Evolutionary conservation across 2,888 invertebrate species (phyloP), one percentile per base, ranked within the genome.

Genomic region (Hydroisotoma schaefferi): DNA sequence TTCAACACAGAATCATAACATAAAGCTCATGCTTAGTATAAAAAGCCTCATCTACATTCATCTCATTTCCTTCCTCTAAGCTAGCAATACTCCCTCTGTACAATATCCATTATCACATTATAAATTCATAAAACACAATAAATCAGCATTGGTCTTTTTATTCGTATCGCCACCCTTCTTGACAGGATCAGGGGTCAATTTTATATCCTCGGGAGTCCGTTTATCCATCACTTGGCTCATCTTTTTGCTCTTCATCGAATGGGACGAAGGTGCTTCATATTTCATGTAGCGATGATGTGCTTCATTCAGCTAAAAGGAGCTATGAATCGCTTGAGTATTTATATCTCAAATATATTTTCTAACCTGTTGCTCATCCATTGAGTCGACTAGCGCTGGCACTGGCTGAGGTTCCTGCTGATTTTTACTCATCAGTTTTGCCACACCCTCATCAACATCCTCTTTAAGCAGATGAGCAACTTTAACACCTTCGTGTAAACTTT

Each of bases 381-480:
- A 27, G 8, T 28, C 49, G 5, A 28, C 28, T 26, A 28, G 49
- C 6, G 26, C 18, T 12, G 8, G 26, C 3, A 4, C 15, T 10
- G 49, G 33, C 49, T 26, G 28, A n/a, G 44, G 44, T 18, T 54
- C 63, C 48, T 40, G 56, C 29, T 49, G 23, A 18, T 52, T 57
- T 54, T 63, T 48, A 29, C 48, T 46, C 49, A 68, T 65, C 20
- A 65, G 55, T 15, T 63, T 65, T 0, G 64, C 53, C 26, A 68
- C 62, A 2, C 70, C 67, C 37, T 68, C 67, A 44, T 59, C 61
- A 43, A 70, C 49, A 46, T 68, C 70, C 22, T 65, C 66, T 40
- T 62, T 63, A 22, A 71, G 59, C 68, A 71, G 62, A 18, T 68
- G 62, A 26, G 71, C 69, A 25, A 71, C 69, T 58, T 71, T 69